phyloP scores from a whole-genome alignment of 2,797 vertebrate genomes.

The Peromyscus attwateri region DNA sequence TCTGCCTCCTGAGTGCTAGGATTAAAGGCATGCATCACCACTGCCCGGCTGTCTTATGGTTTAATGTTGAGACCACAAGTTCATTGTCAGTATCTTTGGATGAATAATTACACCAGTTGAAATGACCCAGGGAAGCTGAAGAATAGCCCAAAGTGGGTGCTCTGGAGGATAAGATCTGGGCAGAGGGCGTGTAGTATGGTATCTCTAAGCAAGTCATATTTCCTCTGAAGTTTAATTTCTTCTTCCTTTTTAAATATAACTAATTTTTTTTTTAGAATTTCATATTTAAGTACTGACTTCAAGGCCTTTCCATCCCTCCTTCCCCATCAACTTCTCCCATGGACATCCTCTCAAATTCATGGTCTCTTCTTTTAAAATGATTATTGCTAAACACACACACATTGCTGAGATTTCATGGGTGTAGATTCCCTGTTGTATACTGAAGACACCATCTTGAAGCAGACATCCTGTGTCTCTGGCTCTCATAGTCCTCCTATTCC shows the following conservation, averaged over 20 bases:
- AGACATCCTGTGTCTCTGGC: not conserved
- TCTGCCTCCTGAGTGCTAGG: too few species aligned
- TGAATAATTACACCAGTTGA: not conserved
- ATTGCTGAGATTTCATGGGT: not conserved
- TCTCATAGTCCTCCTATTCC: not conserved
- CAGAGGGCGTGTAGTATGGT: not conserved
- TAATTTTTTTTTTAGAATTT: not conserved
- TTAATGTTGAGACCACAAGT: slow-evolving; percentile 28
- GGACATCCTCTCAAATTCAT: not conserved
- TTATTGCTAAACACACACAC: not conserved
- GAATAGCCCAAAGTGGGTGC: not conserved
- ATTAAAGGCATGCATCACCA: too few species aligned
- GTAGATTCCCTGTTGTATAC: not conserved
- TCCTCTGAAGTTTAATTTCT: not conserved
- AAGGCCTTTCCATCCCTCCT: not conserved
- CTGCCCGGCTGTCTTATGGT: not conserved
- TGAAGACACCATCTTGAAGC: not conserved
- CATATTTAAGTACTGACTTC: not conserved
- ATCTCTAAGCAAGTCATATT: not conserved
- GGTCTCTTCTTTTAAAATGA: not conserved
- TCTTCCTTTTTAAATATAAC: not conserved
- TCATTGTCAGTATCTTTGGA: not conserved
- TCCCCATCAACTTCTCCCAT: not conserved
- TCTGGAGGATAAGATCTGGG: not conserved
- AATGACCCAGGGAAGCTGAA: not conserved